These are phyloP conservation scores for Streblospio benedicti DNA, from an alignment of 1,140 invertebrate species.

Conservation along the genomic window DNA sequence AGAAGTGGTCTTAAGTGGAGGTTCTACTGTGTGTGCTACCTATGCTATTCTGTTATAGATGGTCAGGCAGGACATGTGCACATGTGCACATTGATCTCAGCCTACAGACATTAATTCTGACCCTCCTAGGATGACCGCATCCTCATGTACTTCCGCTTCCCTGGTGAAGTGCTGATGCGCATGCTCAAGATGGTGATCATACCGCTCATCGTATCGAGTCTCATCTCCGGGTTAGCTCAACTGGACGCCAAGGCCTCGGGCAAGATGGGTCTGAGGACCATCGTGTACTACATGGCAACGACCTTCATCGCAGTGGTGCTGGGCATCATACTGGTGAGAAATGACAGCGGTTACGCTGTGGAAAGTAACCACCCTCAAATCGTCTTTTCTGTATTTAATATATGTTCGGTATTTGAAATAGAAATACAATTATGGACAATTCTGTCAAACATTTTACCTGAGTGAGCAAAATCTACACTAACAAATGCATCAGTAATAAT, in stretches of 20 bases:
- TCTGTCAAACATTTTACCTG: no score
- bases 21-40: no score
- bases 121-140: no score
- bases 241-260: constrained; percentile 44
- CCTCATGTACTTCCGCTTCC: constrained; percentile 46
- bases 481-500: no score
- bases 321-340: constrained; percentile 9
- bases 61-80: no score
- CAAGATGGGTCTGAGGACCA: constrained; percentile 45
- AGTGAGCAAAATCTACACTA: no score
- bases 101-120: no score
- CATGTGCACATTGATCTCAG: no score
- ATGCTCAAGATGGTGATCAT: constrained; percentile 51
- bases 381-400: neutral
- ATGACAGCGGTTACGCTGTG: no score
- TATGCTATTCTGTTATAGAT: no score
- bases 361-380: no score
- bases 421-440: neutral
- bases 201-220: constrained; percentile 49
- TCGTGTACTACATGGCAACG: constrained; percentile 50
- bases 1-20: no score
- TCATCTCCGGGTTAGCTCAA: constrained; percentile 36
- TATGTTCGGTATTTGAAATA: neutral
- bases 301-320: constrained; percentile 30
- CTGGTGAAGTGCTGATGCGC: constrained; percentile 51